Conservation (phyloP, 2,797 vertebrate species). For the Chloroceryle inda region DNA sequence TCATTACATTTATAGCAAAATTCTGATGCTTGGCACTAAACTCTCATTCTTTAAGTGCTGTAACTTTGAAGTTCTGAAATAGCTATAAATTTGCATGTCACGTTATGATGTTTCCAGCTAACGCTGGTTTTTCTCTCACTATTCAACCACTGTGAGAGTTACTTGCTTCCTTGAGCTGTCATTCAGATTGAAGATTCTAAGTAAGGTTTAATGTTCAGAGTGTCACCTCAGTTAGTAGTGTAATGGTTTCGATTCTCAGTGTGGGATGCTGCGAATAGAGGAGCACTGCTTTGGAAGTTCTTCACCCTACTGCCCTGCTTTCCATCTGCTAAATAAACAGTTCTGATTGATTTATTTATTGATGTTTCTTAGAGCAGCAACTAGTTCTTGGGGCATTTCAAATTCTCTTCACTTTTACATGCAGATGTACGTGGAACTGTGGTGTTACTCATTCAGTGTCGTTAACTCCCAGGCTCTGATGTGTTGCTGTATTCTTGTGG, state of each 20-base stretch:
- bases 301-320: background rate
- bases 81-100: too few relatives aligned
- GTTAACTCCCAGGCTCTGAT: background rate
- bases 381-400: background rate
- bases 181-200: background rate
- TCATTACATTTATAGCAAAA: background rate
- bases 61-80: background rate
- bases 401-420: background rate
- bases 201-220: background rate
- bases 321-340: background rate
- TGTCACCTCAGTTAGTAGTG: background rate
- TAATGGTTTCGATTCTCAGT: background rate
- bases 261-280: background rate
- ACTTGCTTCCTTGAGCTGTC: constrained; percentile 20
- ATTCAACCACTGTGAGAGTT: background rate
- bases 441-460: background rate
- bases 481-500: background rate
- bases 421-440: background rate
- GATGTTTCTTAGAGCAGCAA: background rate
- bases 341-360: too few relatives aligned
- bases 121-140: background rate
- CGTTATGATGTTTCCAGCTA: background rate
- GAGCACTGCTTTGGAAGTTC: background rate
- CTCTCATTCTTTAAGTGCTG: background rate
- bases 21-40: background rate